Evolutionary conservation across 2,113 vertebrate genomes (phyloP).

Genomic region (Tylochromis polylepis): DNA sequence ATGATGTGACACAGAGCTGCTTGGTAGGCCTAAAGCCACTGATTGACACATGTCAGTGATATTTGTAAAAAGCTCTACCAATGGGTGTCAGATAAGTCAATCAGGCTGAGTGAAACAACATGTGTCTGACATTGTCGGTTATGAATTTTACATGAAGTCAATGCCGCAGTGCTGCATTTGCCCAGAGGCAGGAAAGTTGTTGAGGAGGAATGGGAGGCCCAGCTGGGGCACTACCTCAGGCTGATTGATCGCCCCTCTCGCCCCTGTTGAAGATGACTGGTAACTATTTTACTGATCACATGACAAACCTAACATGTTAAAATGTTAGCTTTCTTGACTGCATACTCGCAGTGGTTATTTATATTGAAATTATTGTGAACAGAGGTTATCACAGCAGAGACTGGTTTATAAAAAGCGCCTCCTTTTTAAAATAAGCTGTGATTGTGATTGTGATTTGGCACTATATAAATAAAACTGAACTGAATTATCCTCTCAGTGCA

Average conservation of each 20-base stretch:
- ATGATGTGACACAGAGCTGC: slow-evolving; percentile 54
- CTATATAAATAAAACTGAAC: neutral
- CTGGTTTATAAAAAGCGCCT: neutral
- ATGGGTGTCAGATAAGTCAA: slow-evolving; percentile 54
- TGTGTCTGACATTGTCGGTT: slow-evolving; percentile 26
- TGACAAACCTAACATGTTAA: neutral
- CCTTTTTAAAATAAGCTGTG: neutral
- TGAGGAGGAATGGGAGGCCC: neutral
- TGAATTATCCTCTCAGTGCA: neutral
- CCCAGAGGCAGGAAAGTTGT: neutral
- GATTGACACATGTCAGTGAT: slow-evolving; percentile 58
- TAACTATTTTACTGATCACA: neutral
- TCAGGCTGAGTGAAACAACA: slow-evolving; percentile 52
- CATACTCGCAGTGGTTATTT: neutral
- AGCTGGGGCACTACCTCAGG: neutral
- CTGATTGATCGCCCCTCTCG: neutral
- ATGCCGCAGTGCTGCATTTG: neutral
- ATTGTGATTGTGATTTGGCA: neutral
- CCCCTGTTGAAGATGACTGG: neutral
- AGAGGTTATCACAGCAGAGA: neutral
- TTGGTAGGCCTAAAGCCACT: slow-evolving; percentile 38
- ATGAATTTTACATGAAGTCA: slow-evolving; percentile 49
- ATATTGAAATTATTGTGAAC: neutral
- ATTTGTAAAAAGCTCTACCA: slow-evolving; percentile 39
- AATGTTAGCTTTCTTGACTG: neutral